Evolutionary conservation across 2,113 vertebrate genomes (phyloP).

Genomic region (Bettongia penicillata): DNA sequence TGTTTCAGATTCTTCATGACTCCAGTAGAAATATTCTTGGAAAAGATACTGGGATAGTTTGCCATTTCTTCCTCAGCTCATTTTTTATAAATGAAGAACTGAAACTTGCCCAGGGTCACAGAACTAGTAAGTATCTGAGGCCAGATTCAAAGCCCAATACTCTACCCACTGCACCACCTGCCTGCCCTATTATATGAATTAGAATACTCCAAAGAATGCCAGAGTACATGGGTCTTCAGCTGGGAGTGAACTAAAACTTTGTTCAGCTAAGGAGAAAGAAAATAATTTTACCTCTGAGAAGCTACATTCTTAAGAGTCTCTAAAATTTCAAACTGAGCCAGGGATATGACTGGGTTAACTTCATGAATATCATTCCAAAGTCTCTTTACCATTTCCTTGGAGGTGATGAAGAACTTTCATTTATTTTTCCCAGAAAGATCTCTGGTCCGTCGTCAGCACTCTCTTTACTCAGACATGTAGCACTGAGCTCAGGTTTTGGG

Average conservation of each 20-base stretch:
- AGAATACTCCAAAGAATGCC: neutral
- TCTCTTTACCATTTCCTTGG: neutral
- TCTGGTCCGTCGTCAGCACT: neutral
- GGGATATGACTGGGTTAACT: neutral
- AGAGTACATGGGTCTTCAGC: neutral
- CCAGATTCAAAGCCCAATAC: no score
- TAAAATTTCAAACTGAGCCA: neutral
- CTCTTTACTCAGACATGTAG: neutral
- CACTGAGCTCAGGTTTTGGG: neutral
- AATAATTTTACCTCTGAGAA: neutral
- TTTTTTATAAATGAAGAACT: no score
- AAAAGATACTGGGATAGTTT: no score
- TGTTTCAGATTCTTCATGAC: no score
- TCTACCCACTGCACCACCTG: no score
- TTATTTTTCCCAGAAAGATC: neutral
- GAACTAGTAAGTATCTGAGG: no score
- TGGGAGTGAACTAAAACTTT: neutral
- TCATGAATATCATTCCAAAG: neutral
- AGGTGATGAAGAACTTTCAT: neutral
- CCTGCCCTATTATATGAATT: neutral
- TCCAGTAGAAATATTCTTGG: no score
- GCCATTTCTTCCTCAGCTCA: no score
- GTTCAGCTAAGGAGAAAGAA: neutral
- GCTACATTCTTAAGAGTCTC: neutral
- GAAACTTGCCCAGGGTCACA: no score